Evolutionary conservation across 2,888 invertebrate genomes (phyloP), one percentile per base, ranked within the genome.

Genomic region (Phorcus lineatus): DNA sequence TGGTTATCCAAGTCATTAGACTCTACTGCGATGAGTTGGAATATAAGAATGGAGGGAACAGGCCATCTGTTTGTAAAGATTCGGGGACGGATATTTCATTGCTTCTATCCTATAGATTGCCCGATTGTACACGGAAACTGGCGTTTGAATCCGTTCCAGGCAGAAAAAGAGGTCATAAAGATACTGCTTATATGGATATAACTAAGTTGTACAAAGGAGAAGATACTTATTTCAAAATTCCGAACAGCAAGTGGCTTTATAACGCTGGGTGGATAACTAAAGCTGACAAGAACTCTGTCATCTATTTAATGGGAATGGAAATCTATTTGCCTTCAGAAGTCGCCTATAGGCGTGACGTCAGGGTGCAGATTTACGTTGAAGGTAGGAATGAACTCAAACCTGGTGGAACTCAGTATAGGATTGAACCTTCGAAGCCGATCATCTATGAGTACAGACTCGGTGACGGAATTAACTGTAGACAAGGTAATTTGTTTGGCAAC

Each of bases 1-100:
- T 70, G 70, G 40, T 19, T 6, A 19, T 70, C 19, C 70, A 70
- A 11, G 70, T 40, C 4, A 40, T 70, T 11, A 40, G 70, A 19
- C 28, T 70, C 31, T 70, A 70, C 36, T 70, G 70, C 40, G 70
- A 70, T n/a, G 70, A 70, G 70, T 24, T 70, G 31, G n/a, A 70
- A 36, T 70, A 70, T 40, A 31, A 36, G n/a, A 36, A 31, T 19
- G 70, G 70, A 36, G 70, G 70, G 16, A 36, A n/a, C 16, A 31
- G 70, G 40, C 70, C 70, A 16, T n/a, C 28, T 40, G 70, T 70
- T 1, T 70, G 70, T 40, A 70, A 70, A 40, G 70, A 70, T 16
- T 13, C 40, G 2, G 70, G 70, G 19, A 70, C 70, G 11, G 70
- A 70, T 36, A 70, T 70, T n/a, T 70, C 70, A 36, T 24, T 36